Percentiles rank a stretch among this genome's conserved stretches.
These are phyloP conservation scores for Bradypus variegatus DNA, from an alignment of 2,797 vertebrate genomes.

Conservation along the genomic window DNA sequence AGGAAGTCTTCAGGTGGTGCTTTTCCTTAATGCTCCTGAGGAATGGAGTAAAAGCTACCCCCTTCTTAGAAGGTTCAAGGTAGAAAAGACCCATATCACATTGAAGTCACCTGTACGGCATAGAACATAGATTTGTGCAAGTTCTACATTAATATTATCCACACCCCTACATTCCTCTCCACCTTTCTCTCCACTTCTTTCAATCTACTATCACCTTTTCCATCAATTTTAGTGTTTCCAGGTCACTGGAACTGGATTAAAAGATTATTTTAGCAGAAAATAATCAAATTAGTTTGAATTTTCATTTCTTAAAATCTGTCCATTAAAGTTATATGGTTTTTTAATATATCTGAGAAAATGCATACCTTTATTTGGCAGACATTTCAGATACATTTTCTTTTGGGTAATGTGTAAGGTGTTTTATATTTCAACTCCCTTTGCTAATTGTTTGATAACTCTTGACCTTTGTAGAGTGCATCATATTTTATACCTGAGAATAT, in stretches of 20 bases:
- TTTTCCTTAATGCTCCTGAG: neutral
- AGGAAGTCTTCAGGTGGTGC: neutral
- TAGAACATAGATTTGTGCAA: neutral
- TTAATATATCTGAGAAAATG: slow-evolving; percentile 1
- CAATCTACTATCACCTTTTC: neutral
- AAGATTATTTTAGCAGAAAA: slow-evolving; percentile 35
- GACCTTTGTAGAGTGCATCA: neutral
- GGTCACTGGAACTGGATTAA: neutral
- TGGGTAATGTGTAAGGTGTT: neutral
- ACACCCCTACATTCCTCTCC: neutral
- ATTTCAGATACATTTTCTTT: neutral
- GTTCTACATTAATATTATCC: neutral
- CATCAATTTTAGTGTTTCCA: neutral
- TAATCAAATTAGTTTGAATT: slow-evolving; percentile 15
- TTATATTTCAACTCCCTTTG: neutral
- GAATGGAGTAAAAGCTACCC: neutral
- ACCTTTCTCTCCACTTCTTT: neutral
- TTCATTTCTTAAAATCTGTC: slow-evolving; percentile 16
- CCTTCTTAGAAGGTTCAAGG: neutral
- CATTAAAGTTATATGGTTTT: neutral
- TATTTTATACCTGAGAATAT: slow-evolving; percentile 5
- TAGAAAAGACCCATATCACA: neutral
- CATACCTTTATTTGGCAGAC: neutral
- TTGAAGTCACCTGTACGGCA: neutral
- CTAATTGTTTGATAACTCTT: neutral